phyloP scores from a whole-genome alignment of 1,140 invertebrate species.

The Cydia fagiglandana region DNA sequence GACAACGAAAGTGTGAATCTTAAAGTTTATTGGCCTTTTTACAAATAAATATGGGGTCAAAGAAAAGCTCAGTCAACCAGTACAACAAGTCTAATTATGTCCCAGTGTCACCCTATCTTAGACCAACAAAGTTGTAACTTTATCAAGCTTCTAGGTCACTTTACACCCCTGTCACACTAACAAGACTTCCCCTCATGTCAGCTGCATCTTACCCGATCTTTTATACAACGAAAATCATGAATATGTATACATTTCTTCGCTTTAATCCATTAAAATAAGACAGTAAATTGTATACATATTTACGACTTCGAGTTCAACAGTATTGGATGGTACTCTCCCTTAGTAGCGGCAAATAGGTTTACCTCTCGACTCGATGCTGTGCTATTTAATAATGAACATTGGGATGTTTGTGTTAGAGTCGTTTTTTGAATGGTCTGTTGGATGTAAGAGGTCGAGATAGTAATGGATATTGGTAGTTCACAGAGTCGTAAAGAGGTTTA shows the following conservation, averaged over 20 bases:
- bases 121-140: neutral
- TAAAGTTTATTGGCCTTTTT: neutral
- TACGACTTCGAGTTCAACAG: too few relatives aligned
- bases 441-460: neutral
- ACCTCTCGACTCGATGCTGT: neutral
- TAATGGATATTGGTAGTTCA: conserved; percentile 7
- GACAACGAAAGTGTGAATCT: neutral
- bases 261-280: too few relatives aligned
- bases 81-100: conserved; percentile 13
- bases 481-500: neutral
- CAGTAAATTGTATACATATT: too few relatives aligned
- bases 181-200: neutral
- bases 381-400: neutral
- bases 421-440: neutral
- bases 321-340: neutral
- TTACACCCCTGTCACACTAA: neutral
- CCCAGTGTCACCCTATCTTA: neutral
- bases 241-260: too few relatives aligned
- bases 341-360: conserved; percentile 10
- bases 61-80: neutral
- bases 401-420: neutral
- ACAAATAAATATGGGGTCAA: neutral
- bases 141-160: neutral
- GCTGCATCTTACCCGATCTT: neutral
- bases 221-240: neutral